Percentiles rank a stretch among this genome's conserved stretches.
Conservation (phyloP, 92 coral and sea anemone species). For the Anthopleura xanthogrammica region DNA sequence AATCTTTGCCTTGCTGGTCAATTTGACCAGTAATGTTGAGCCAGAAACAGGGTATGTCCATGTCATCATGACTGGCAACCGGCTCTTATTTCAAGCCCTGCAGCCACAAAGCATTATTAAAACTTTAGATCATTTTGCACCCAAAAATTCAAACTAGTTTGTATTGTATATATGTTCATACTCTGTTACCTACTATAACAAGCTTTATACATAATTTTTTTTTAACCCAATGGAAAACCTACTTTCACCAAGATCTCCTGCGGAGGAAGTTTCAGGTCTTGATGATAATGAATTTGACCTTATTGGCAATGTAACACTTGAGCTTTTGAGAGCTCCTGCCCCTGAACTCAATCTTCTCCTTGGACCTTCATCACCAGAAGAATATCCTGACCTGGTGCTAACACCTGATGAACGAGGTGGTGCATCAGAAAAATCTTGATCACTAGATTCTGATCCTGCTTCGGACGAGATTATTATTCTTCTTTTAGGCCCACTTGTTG, state of each 20-base stretch:
- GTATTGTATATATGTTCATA: no score
- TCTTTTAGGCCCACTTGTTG: not conserved
- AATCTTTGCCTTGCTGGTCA: no score
- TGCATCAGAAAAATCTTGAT: conserved; percentile 31
- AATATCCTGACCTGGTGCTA: conserved; percentile 34
- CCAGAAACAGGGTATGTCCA: no score
- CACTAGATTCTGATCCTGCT: conserved; percentile 57
- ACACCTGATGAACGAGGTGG: conserved; percentile 28
- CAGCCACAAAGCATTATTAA: no score
- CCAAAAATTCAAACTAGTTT: no score
- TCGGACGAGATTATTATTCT: conserved; percentile 3
- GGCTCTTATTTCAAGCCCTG: no score
- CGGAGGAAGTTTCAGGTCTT: conserved; percentile 27
- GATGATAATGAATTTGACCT: conserved; percentile 44
- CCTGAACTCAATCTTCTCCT: conserved; percentile 44
- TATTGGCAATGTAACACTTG: conserved; percentile 63
- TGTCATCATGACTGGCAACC: no score
- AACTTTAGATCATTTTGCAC: no score
- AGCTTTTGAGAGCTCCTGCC: conserved; percentile 50
- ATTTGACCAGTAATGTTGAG: no score
- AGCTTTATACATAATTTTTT: no score
- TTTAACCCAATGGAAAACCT: not conserved
- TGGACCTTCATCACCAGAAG: conserved; percentile 32
- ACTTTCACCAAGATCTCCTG: conserved; percentile 29
- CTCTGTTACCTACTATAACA: no score